phyloP scores from a whole-genome alignment of 2,888 invertebrate species.

The Dinocampus coccinellae region DNA sequence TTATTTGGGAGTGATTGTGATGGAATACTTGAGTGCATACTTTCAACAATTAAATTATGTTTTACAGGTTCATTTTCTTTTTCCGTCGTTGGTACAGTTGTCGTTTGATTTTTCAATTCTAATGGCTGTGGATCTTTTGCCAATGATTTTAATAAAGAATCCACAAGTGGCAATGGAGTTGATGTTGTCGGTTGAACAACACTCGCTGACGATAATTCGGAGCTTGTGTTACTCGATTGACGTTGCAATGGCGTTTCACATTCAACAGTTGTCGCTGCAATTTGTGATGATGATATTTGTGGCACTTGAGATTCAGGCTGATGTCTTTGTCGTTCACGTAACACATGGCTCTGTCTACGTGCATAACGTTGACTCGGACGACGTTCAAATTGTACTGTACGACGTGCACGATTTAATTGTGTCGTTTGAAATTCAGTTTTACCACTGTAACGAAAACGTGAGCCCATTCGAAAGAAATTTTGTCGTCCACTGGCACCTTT shows the following conservation, averaged over 20 bases:
- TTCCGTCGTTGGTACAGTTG: constrained; percentile 70
- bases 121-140: constrained; percentile 78
- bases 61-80: constrained; percentile 79
- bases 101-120: constrained; percentile 74
- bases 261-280: constrained; percentile 48
- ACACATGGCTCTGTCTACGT: constrained; percentile 89
- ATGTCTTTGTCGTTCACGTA: constrained; percentile 83
- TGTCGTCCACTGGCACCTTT: constrained; percentile 91
- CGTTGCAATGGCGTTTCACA: constrained; percentile 57
- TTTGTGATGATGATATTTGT: constrained; percentile 9
- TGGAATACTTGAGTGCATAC: constrained; percentile 67
- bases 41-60: constrained; percentile 73
- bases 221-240: constrained; percentile 65
- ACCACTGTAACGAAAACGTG: constrained; percentile 94
- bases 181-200: constrained; percentile 31
- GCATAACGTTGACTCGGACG: constrained; percentile 97
- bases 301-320: constrained; percentile 56
- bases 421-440: constrained; percentile 98
- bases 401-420: constrained; percentile 87
- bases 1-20: constrained; percentile 75
- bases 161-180: constrained; percentile 72
- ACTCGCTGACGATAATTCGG: constrained; percentile 52
- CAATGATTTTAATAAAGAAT: constrained; percentile 82
- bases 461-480: constrained; percentile 99
- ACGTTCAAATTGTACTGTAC: constrained; percentile 96